Evolutionary conservation across 2,888 invertebrate genomes (phyloP).

Genomic region (Drosophila mercatorum): DNA sequence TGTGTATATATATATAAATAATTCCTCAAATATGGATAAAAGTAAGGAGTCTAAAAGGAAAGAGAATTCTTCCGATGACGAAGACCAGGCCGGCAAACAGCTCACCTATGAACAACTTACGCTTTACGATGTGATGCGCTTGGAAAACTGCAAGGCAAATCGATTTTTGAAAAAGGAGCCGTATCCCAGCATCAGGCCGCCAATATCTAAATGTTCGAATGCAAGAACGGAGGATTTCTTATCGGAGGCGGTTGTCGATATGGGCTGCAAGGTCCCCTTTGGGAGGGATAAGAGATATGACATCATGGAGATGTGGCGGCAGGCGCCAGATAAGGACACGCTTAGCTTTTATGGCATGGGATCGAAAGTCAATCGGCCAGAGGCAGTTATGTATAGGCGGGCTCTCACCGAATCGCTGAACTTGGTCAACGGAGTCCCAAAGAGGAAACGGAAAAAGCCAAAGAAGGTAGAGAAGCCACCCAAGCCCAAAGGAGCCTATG

Average conservation of each 20-base stretch:
- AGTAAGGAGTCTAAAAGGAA: neutral
- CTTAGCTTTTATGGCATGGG: conserved; percentile 51
- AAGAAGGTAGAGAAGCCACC: neutral
- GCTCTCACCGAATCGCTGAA: conserved; percentile 39
- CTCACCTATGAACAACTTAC: conserved; percentile 15
- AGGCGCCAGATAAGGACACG: conserved; percentile 52
- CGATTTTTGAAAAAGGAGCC: conserved; percentile 23
- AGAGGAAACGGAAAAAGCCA: conserved; percentile 1
- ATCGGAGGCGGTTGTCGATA: conserved; percentile 48
- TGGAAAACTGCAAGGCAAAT: conserved; percentile 53
- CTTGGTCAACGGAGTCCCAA: conserved; percentile 31
- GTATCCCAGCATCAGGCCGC: conserved; percentile 55
- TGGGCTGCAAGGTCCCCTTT: conserved; percentile 37
- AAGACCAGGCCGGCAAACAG: neutral
- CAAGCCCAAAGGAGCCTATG: conserved; percentile 43
- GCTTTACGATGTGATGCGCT: conserved; percentile 52
- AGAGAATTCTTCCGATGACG: neutral
- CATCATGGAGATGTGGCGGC: conserved; percentile 49
- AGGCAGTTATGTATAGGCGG: conserved; percentile 34
- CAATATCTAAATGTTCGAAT: conserved; percentile 50
- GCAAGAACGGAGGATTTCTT: conserved; percentile 24
- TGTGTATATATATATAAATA: neutral
- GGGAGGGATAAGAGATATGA: conserved; percentile 12
- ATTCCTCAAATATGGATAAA: neutral
- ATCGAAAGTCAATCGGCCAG: neutral